Evolutionary conservation across 2,113 vertebrate genomes (phyloP), one percentile per base, ranked within the genome.

Genomic region (Egretta garzetta): DNA sequence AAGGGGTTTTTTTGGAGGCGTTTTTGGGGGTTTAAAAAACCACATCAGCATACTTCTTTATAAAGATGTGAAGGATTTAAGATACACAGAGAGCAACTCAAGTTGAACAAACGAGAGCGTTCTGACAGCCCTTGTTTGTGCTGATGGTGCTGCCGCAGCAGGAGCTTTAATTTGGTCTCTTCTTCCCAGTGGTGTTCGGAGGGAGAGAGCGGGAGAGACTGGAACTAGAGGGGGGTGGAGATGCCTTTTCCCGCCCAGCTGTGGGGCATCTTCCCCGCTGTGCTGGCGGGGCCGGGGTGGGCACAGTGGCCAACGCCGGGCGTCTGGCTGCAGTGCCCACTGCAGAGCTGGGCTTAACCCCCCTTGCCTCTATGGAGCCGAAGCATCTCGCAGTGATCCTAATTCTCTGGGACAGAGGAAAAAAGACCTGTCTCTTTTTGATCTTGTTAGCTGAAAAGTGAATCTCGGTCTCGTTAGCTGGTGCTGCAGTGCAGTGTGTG

Each of bases 271-370:
- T 59, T 87, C 45, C 39, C 22, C 3, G 1, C 55, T 1, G 2
- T 12, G 47, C 39, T 30, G 30, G 6, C 23, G 67, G 74, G 56
- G 10, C 15, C 6, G 1, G 59, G 28, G 14, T 7, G 56, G 60
- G 3, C 3, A 0, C 0, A 3, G 49, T 3, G 22, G n/a, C 17
- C 9, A 4, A 0, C 0, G 4, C 23, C 0, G 0, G 0, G 21
- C 33, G 24, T 12, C 17, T 2, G 10, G 64, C 12, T 4, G 1
- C 8, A 12, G 55, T n/a, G 19, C 41, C 47, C 22, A 43, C n/a
- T 45, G 1, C 45, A 49, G 66, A 52, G 52, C 80, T 20, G 55
- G 75, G 56, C 58, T 91, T 4, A 7, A 7, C 4, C 21, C 35
- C 43, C 20, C 35, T 15, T 10, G 5, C 30, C 45, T 45, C 39